Percentiles rank a stretch among this genome's conserved stretches.
Conservation (phyloP, 2,797 vertebrate species). For the Enteromius paludinosus region DNA sequence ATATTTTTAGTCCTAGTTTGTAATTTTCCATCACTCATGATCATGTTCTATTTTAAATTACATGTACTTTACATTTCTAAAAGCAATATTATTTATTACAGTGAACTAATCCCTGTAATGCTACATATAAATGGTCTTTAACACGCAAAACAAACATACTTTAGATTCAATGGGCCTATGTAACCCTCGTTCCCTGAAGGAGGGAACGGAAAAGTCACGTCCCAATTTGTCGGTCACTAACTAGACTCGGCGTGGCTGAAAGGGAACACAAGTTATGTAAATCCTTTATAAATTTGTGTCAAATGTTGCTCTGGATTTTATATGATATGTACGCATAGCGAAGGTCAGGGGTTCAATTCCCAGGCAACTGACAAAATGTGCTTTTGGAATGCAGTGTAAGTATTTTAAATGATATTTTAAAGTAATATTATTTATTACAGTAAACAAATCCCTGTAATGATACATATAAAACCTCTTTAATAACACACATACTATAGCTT, state of each 20-base stretch:
- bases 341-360: too few species aligned
- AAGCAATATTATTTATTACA: background rate
- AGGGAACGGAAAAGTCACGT: too few species aligned
- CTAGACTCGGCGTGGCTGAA: too few species aligned
- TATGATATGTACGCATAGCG: too few species aligned
- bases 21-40: conserved; percentile 2
- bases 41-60: background rate
- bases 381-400: too few species aligned
- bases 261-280: background rate
- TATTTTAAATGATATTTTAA: background rate
- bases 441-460: background rate
- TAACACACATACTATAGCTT: background rate
- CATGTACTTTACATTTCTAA: background rate
- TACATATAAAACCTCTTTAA: background rate
- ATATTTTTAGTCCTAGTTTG: background rate
- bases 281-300: background rate
- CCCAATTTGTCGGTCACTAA: too few species aligned
- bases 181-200: too few species aligned
- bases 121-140: background rate
- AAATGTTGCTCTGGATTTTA: background rate
- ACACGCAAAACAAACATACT: background rate
- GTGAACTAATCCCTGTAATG: background rate
- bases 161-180: background rate
- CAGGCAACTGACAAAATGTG: too few species aligned
- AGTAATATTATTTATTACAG: background rate